phyloP scores from a whole-genome alignment of 1,140 invertebrate species.

The Dermatophagoides farinae region DNA sequence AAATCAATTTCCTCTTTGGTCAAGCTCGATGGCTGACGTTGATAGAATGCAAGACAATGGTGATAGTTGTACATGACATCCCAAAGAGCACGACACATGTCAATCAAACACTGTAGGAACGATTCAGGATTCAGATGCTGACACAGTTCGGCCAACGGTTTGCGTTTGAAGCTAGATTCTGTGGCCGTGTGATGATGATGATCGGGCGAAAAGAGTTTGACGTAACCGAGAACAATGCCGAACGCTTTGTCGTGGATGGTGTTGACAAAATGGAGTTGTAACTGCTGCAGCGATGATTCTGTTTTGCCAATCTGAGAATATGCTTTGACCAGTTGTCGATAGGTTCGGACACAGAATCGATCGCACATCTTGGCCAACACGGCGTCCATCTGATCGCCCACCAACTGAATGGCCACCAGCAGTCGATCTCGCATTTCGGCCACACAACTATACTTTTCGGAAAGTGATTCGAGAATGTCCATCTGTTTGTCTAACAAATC shows the following conservation, averaged over 20 bases:
- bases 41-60: constrained; percentile 56
- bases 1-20: constrained; percentile 11
- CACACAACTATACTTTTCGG: constrained; percentile 56
- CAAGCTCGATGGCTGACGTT: neutral
- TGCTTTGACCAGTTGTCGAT: constrained; percentile 57
- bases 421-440: constrained; percentile 55
- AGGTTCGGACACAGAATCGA: constrained; percentile 32
- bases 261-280: constrained; percentile 83
- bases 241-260: constrained; percentile 75
- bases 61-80: constrained; percentile 59
- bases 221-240: constrained; percentile 47
- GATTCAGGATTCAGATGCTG: constrained; percentile 47
- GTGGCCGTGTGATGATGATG: neutral
- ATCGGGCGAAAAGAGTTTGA: constrained; percentile 34
- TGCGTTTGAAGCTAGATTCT: constrained; percentile 14
- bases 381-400: constrained; percentile 72
- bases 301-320: constrained; percentile 65
- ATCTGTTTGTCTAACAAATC: constrained; percentile 66
- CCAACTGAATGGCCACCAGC: constrained; percentile 71
- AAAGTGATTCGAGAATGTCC: constrained; percentile 52
- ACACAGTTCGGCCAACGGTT: constrained; percentile 57
- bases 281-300: constrained; percentile 71
- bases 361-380: constrained; percentile 49
- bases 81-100: constrained; percentile 62
- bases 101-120: constrained; percentile 55